phyloP scores from a whole-genome alignment of 2,113 vertebrate genomes.

The Mormyrus iriodes region DNA sequence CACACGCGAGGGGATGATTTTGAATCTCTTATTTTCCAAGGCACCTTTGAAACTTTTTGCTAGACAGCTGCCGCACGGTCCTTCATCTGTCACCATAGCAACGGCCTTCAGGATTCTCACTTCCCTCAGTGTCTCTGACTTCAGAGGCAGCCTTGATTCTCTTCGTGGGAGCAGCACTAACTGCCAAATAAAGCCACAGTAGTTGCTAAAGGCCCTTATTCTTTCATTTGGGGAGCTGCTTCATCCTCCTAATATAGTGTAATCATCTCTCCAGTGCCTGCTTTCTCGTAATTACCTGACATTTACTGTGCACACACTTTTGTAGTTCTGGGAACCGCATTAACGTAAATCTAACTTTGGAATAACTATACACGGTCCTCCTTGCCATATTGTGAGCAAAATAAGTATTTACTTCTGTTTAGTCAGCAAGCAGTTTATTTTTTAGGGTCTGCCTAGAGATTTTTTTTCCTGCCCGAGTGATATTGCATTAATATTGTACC shows the following conservation, averaged over 20 bases:
- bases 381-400: background rate
- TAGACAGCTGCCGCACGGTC: background rate
- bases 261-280: background rate
- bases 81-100: conserved; percentile 13
- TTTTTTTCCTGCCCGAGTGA: background rate
- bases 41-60: conserved; percentile 13
- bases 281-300: background rate
- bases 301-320: background rate
- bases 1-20: background rate
- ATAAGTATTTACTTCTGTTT: background rate
- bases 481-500: background rate
- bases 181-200: background rate
- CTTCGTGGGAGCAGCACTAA: background rate
- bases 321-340: background rate
- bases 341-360: background rate
- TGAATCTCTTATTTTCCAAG: background rate
- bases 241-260: background rate
- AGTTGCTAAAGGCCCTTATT: background rate
- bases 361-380: background rate
- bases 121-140: background rate
- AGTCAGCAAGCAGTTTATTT: background rate
- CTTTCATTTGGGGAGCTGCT: background rate
- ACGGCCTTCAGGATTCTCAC: background rate
- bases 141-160: background rate
- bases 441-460: background rate